Evolutionary conservation across 2,113 vertebrate genomes (phyloP).

Genomic region (Arothron firmamentum): DNA sequence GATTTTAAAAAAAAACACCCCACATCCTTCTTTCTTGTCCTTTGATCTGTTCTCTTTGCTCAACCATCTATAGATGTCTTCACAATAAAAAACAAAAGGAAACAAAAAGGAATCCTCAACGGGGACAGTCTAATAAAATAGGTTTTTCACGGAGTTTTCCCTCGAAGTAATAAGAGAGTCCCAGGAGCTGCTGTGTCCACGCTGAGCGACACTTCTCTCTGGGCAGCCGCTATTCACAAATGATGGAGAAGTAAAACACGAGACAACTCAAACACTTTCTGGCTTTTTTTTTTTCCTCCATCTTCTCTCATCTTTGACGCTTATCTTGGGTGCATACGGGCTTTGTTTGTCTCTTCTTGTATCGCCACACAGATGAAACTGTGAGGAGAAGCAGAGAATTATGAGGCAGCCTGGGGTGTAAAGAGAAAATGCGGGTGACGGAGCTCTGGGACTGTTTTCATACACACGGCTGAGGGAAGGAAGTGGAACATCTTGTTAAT

Average conservation of each 20-base stretch:
- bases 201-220: slow-evolving; percentile 56
- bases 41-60: slow-evolving; percentile 35
- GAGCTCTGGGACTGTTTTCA: slow-evolving; percentile 36
- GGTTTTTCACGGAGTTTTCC: slow-evolving; percentile 48
- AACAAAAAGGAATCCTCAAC: slow-evolving; percentile 27
- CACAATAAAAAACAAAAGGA: slow-evolving; percentile 51
- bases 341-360: slow-evolving; percentile 30
- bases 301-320: slow-evolving; percentile 41
- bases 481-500: slow-evolving; percentile 51
- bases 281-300: slow-evolving; percentile 18
- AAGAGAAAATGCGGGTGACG: slow-evolving; percentile 22
- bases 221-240: slow-evolving; percentile 34
- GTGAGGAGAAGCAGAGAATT: slow-evolving; percentile 26
- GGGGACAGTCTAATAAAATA: slow-evolving; percentile 41
- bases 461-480: slow-evolving; percentile 39
- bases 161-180: slow-evolving; percentile 43
- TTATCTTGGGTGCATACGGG: slow-evolving; percentile 26
- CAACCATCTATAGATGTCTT: neutral
- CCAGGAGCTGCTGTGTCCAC: slow-evolving; percentile 65
- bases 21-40: slow-evolving; percentile 29
- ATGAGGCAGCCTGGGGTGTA: slow-evolving; percentile 41
- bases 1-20: slow-evolving; percentile 13
- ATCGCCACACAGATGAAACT: slow-evolving; percentile 45
- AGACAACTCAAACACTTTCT: slow-evolving; percentile 38
- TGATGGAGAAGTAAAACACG: slow-evolving; percentile 11